Evolutionary conservation across 2,888 invertebrate species (phyloP).

Genomic region (Notocelia uddmanniana): DNA sequence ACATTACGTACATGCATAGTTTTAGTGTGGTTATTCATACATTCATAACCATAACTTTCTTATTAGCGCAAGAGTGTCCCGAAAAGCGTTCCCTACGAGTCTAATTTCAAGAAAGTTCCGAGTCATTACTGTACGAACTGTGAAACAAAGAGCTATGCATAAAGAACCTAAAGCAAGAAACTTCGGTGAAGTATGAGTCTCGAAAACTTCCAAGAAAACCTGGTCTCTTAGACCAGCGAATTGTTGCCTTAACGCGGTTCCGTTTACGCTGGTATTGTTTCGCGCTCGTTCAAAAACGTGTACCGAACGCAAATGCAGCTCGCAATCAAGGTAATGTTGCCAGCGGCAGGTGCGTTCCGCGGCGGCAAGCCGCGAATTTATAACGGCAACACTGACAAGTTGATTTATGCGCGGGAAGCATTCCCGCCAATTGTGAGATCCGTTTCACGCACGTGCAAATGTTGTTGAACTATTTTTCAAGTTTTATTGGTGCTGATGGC

Average conservation of each 20-base stretch:
- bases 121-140: conserved; percentile 64
- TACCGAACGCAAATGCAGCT: conserved; percentile 68
- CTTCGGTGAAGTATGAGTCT: conserved; percentile 58
- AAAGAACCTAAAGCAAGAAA: conserved; percentile 65
- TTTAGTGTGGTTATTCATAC: conserved; percentile 47
- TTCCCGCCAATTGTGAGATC: conserved; percentile 74
- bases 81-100: conserved; percentile 54
- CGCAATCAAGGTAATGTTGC: conserved; percentile 82
- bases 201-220: conserved; percentile 51
- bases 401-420: conserved; percentile 78
- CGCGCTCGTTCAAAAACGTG: conserved; percentile 56
- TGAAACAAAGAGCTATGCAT: conserved; percentile 67
- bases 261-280: conserved; percentile 50
- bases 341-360: conserved; percentile 74
- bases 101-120: conserved; percentile 65
- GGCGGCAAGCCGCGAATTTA: conserved; percentile 75
- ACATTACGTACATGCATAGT: conserved; percentile 54
- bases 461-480: conserved; percentile 71
- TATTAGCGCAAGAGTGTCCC: conserved; percentile 55
- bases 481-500: conserved; percentile 69
- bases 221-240: conserved; percentile 30
- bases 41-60: conserved; percentile 59
- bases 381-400: conserved; percentile 80
- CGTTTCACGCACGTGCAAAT: conserved; percentile 66
- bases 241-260: conserved; percentile 43